Base-by-base conservation (phyloP, 1,140 invertebrate genomes). In the Drosophila funebris region DNA sequence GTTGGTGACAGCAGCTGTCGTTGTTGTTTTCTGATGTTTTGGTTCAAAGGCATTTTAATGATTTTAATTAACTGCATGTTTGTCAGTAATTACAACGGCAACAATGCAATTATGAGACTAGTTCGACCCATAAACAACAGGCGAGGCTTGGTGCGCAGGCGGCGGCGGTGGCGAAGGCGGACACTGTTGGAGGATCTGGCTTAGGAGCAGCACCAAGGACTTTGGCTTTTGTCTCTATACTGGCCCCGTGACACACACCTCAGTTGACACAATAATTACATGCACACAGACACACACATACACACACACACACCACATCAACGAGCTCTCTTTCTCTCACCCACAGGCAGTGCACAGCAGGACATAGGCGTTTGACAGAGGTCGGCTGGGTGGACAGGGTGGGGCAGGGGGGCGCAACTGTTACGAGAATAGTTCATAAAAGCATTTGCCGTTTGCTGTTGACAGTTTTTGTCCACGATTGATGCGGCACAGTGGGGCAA, bases 1-100 rank as follows among this genome's bases (percentile, higher is more conserved):
- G 24, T 46, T 41, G 36, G 53, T 66, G 54, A 60, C 43, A 71
- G 36, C n/a, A 56, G 69, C 41, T 24, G 18, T 37, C 6, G 53
- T 20, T 22, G 43, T 41, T 44, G 53, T 41, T 36, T 18, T 75
- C 54, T 57, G 63, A 52, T 63, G 71, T 64, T 64, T 57, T 66
- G 66, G 48, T 77, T 85, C 56, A 77, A 81, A 87, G 81, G 82
- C 58, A 85, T 87, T 85, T 85, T 82, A 85, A 85, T 85, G 81
- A 87, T 87, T 85, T 85, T 85, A 85, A 85, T 85, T 85, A 85
- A 85, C 81, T 85, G 81, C 81, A 85, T 85, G 81, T 85, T 85
- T 85, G 82, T 62, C 64, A 63, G 77, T 85, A 85, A 85, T 85
- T 85, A 85, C 81, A 87, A 61, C 39, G 77, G 78, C 82, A 85